These are phyloP conservation scores for Cisticola juncidis DNA, from an alignment of 2,113 vertebrate genomes.

Conservation along the genomic window DNA sequence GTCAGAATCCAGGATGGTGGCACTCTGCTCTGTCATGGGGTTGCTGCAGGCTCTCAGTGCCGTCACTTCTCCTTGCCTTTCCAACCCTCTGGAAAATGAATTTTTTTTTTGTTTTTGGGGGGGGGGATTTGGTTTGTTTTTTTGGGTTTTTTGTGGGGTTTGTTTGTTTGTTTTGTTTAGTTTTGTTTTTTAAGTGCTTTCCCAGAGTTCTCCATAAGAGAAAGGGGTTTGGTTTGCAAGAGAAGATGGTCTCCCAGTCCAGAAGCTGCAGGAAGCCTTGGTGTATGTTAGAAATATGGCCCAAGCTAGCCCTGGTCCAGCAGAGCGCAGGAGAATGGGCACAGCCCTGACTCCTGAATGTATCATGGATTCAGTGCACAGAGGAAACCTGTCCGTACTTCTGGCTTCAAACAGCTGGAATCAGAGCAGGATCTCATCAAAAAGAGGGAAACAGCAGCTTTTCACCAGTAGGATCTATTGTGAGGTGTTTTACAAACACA, in stretches of 20 bases:
- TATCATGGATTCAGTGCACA: neutral
- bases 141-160: no score
- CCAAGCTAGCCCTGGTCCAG: neutral
- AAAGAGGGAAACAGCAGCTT: neutral
- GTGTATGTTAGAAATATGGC: neutral
- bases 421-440: neutral
- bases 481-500: neutral
- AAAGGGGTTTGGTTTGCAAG: neutral
- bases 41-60: neutral
- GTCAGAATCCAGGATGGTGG: rapidly evolving
- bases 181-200: neutral
- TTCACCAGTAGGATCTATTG: neutral
- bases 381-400: neutral
- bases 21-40: neutral
- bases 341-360: neutral
- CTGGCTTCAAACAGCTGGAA: neutral
- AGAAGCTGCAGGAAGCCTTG: neutral
- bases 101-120: neutral
- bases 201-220: neutral
- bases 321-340: rapidly evolving
- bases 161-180: neutral
- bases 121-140: no score
- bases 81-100: neutral
- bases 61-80: neutral
- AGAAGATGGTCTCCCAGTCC: neutral